Base-by-base conservation (phyloP, 2,797 vertebrate genomes). In the Anguilla anguilla region DNA sequence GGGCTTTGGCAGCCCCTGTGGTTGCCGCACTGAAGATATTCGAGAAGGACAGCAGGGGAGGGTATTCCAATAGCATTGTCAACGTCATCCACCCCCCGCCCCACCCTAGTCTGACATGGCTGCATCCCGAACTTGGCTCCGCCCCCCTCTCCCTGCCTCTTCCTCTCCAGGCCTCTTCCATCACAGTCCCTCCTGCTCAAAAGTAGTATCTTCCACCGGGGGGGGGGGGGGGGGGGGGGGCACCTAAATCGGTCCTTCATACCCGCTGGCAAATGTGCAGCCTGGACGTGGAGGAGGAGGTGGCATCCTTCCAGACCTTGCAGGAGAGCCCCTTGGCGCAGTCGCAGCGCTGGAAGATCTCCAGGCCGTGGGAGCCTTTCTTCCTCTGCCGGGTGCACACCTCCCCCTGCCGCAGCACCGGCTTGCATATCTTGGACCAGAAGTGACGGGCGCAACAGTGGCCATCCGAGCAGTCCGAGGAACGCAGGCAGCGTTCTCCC, bases 361-460 rank as follows among this genome's bases (percentile, higher is more conserved):
- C 98, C 92, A 99, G 94, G 93, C 97, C 96, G 0, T 98, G 98
- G 19, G 98, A 96, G n/a, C 98, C 98, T 93, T 99, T 99, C 96
- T 98, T 98, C 92, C 97, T 97, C 90, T 99, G 97, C 89, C 98
- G 98, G 90, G 98, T 99, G 94, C 98, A 99, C 85, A 99, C 98
- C 90, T 99, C 98, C 0, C 97, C 98, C 92, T 97, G 98, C 90
- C 96, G 96, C 91, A 99, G 96, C 89, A 99, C 98, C 9, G 98
- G 98, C 90, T 99, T 99, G 95, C 98, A 99, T 95, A 99, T 99
- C 96, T 99, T 99, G 94, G 97, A 98, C 98, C 98, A 99, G 96
- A 99, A 99, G 92, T 99, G 98, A 55, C 98, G 98, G 90, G 98
- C 98, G 55, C 98, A 99, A 95, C 98, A 99, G 93, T 97, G 97